Base-by-base conservation (phyloP, 2,888 invertebrate species). In the Cetonia aurata region DNA sequence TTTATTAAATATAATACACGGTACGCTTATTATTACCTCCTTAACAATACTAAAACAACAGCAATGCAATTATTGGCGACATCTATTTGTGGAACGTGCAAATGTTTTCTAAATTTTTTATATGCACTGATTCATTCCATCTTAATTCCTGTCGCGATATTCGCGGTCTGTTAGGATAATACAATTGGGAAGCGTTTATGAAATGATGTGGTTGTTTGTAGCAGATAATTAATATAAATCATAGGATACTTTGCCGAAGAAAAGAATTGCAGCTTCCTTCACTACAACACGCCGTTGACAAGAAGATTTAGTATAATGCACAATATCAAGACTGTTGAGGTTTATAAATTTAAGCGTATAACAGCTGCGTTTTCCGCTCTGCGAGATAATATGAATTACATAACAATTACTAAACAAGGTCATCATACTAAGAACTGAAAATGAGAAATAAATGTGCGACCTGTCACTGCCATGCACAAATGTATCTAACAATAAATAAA, bases 111-210 rank as follows among this genome's bases (percentile, higher is more conserved):
- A 25, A 56, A 59, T 59, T 15, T 25, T 42, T 42, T 19, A 17
- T n/a, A 59, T 25, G 59, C 59, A 25, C 59, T 59, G 59, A 42
- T 59, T 59, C 42, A 59, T 59, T 42, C 19, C 42, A 25, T 25
- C 44, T 59, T 41, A 44, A 59, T 59, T 44, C 44, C 17, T n/a
- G 59, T 10, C 19, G 42, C 25, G 19, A 59, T 44, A 25, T 59
- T 59, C 42, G 42, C 59, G 59, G 59, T 59, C 59, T 59, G 59
- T 59, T 59, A 59, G 42, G 17, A 25, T 19, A 59, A 42, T 19
- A 59, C 59, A 59, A 59, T 59, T 19, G 59, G 13, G 12, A 44
- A 59, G 44, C 59, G 44, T 59, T 59, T 59, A 59, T 25, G 44
- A 59, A 3, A 15, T 44, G 42, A 19, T 42, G 37, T 59, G 42